Conservation (phyloP, 1,140 invertebrate species). For the Apis laboriosa region DNA sequence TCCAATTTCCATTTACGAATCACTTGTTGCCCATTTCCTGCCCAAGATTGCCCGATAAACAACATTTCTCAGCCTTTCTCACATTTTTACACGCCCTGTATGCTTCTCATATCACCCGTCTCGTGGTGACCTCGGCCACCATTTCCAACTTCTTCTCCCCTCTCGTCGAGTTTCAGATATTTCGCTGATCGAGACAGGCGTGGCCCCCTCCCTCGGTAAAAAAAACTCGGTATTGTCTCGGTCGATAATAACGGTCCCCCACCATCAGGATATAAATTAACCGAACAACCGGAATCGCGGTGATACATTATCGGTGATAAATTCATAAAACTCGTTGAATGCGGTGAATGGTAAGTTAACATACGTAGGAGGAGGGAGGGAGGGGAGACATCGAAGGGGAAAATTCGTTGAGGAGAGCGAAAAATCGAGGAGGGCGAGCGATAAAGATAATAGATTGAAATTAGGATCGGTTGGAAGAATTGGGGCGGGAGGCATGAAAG, state of each 20-base stretch:
- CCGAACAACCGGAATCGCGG: not conserved
- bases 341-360: too few relatives aligned
- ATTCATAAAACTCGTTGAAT: not conserved
- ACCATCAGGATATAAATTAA: constrained; percentile 2
- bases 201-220: not conserved
- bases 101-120: not conserved
- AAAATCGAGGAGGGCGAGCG: too few relatives aligned
- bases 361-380: too few relatives aligned
- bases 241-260: too few relatives aligned
- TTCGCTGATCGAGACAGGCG: constrained; percentile 15
- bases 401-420: not conserved
- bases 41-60: too few relatives aligned
- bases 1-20: not conserved
- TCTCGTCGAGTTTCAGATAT: not conserved
- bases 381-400: not conserved
- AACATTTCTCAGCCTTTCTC: too few relatives aligned
- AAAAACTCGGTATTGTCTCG: not conserved
- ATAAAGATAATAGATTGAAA: not conserved
- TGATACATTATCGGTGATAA: not conserved
- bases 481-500: not conserved
- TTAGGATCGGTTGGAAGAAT: not conserved
- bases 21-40: not conserved
- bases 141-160: constrained; percentile 2
- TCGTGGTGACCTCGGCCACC: too few relatives aligned
- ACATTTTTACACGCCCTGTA: not conserved